Evolutionary conservation across 2,888 invertebrate species (phyloP).

Genomic region (Phengaris alcon): DNA sequence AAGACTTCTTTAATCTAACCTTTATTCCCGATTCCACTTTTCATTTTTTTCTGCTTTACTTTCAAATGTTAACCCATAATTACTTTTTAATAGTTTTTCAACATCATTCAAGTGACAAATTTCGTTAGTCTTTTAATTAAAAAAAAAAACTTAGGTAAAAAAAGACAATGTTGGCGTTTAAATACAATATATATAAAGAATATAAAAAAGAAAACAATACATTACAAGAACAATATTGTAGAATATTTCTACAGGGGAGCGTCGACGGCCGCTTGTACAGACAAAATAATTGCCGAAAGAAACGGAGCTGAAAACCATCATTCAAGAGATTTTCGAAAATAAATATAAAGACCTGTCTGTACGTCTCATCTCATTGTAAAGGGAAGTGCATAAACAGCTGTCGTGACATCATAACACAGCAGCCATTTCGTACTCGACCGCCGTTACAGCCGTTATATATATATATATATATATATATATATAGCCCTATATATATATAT

Average conservation of each 20-base stretch:
- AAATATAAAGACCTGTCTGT: conserved; percentile 31
- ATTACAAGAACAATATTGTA: conserved; percentile 76
- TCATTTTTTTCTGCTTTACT: too few species aligned
- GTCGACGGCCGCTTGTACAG: conserved; percentile 31
- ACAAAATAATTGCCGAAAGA: conserved; percentile 23
- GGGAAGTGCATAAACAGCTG: not conserved
- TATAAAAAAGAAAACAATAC: conserved; percentile 75
- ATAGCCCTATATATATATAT: too few species aligned
- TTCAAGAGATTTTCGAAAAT: not conserved
- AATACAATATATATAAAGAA: conserved; percentile 79
- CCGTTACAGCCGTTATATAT: too few species aligned
- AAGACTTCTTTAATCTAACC: too few species aligned
- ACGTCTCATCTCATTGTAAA: too few species aligned
- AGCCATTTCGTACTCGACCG: not conserved
- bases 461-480: too few species aligned
- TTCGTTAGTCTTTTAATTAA: not conserved
- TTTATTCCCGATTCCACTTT: too few species aligned
- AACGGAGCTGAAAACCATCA: not conserved
- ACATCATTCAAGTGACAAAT: not conserved
- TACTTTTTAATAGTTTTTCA: too few species aligned
- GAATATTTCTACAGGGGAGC: conserved; percentile 61
- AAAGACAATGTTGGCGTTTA: conserved; percentile 57
- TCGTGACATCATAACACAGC: not conserved
- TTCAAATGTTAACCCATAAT: too few species aligned
- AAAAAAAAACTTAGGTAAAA: conserved; percentile 33